Evolutionary conservation across 2,113 vertebrate species (phyloP).

Genomic region (Amphilophus citrinellus): DNA sequence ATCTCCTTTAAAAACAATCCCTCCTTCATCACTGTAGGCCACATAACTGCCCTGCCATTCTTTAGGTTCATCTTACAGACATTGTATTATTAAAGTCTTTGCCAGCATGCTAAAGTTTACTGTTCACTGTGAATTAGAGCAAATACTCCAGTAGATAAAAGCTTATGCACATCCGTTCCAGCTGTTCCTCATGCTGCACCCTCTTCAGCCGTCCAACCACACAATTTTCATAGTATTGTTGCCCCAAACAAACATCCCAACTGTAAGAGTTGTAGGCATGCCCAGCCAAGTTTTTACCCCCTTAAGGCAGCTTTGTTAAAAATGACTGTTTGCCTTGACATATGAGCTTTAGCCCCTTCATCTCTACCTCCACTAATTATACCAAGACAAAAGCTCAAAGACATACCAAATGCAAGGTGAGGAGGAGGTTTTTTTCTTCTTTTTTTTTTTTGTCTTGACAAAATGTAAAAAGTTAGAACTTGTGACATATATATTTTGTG

Average conservation of each 20-base stretch:
- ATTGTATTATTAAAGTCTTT: constrained; percentile 26
- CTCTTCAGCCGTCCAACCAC: constrained; percentile 43
- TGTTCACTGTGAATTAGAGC: constrained; percentile 34
- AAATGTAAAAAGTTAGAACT: constrained; percentile 3
- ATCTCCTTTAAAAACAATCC: constrained; percentile 17
- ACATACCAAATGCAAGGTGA: constrained; percentile 33
- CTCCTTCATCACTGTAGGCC: constrained; percentile 40
- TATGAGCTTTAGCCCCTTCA: constrained; percentile 57
- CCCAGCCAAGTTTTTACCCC: constrained; percentile 68
- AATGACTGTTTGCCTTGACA: constrained; percentile 63
- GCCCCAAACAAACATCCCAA: constrained; percentile 73
- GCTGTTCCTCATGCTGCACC: constrained; percentile 53
- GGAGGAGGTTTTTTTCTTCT: neutral
- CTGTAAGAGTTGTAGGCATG: constrained; percentile 64
- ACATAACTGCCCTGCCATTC: constrained; percentile 25
- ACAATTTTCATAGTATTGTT: constrained; percentile 64
- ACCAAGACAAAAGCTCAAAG: constrained; percentile 74
- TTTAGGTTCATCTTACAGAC: constrained; percentile 42
- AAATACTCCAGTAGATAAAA: constrained; percentile 54
- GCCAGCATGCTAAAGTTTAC: constrained; percentile 27
- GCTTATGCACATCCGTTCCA: constrained; percentile 38
- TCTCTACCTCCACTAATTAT: constrained; percentile 61
- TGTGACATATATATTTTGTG: neutral
- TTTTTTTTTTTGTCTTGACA: constrained; percentile 42
- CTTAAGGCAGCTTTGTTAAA: constrained; percentile 56